A percentile compares a stretch with the other conserved stretches of the same genome.
Evolutionary conservation across 2,113 vertebrate genomes (phyloP).

Genomic region (Protobothrops mucrosquamatus): DNA sequence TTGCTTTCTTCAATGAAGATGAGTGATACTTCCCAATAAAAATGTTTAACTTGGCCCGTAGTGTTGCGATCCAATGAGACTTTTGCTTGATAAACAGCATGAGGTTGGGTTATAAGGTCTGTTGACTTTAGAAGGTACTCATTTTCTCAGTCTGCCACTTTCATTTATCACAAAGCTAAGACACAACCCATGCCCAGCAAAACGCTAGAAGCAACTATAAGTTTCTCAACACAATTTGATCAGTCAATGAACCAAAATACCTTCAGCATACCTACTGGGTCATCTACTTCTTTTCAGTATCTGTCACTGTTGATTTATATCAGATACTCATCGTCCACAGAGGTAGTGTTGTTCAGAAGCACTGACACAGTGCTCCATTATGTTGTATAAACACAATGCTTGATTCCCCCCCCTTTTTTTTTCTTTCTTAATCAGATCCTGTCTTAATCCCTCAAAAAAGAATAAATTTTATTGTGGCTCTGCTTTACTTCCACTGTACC

Average conservation of each 20-base stretch:
- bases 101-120: fast-evolving
- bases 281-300: conserved; percentile 55
- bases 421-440: conserved; percentile 34
- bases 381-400: conserved; percentile 35
- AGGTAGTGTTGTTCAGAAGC: conserved; percentile 48
- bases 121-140: conserved; percentile 35
- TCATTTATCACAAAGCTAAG: conserved; percentile 57
- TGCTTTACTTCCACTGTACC: conserved; percentile 23
- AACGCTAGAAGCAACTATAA: conserved; percentile 64
- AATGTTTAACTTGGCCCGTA: not conserved
- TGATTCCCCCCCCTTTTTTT: conserved; percentile 21
- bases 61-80: not conserved
- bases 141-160: conserved; percentile 52
- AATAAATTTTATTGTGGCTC: conserved; percentile 37
- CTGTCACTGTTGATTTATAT: conserved; percentile 71
- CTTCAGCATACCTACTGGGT: conserved; percentile 46
- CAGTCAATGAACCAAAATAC: conserved; percentile 66
- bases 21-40: not conserved
- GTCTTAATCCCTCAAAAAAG: conserved; percentile 16
- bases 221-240: conserved; percentile 68
- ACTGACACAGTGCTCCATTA: conserved; percentile 53
- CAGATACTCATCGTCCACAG: conserved; percentile 67
- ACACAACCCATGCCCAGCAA: conserved; percentile 58
- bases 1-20: not conserved
- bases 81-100: not conserved